Evolutionary conservation across 2,797 vertebrate genomes (phyloP), one percentile per base, ranked within the genome.

Genomic region (Tauraco hartlaubi): DNA sequence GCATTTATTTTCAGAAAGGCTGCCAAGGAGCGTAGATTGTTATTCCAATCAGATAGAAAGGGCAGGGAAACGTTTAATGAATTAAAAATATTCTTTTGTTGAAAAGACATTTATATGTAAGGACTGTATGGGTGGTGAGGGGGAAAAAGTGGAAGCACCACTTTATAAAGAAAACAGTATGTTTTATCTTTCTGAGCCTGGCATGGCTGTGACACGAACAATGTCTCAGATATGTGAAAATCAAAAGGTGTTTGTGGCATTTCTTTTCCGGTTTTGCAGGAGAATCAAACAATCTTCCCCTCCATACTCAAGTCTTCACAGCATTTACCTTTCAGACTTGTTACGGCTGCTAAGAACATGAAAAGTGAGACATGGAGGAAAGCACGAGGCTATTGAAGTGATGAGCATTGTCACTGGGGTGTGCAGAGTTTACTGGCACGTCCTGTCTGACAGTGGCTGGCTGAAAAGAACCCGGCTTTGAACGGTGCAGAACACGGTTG

Each of bases 31-130:
- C 55, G 49, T 25, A 85, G 49, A 5, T 76, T 35, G 35, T 54
- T 76, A 58, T 81, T 90, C 79, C 79, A 55, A 73, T 95, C 79
- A 88, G 78, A 66, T 72, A 94, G 90, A 90, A 67, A 68, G 59
- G 59, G 44, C 64, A 76, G 75, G 75, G 69, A 49, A 77, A 88
- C 35, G 44, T 44, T 77, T 81, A 68, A 39, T 80, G 83, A 77
- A 59, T 68, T 52, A n/a, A 81, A 90, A 87, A 76, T 33, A 66
- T 39, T 62, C 49, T 68, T 84, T 79, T 67, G 31, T 67, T 90
- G 83, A 90, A 88, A 67, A 44, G 9, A 66, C 62, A 37, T 66
- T 71, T 75, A 66, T 62, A 28, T 62, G 59, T 80, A 67, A 67
- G 49, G 76, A 43, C 76, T 58, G 39, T 62, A 88, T 44, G 79